Percentiles rank a stretch among this genome's conserved stretches.
Evolutionary conservation across 1,140 invertebrate species (phyloP).

Genomic region (Zaprionus davidi): DNA sequence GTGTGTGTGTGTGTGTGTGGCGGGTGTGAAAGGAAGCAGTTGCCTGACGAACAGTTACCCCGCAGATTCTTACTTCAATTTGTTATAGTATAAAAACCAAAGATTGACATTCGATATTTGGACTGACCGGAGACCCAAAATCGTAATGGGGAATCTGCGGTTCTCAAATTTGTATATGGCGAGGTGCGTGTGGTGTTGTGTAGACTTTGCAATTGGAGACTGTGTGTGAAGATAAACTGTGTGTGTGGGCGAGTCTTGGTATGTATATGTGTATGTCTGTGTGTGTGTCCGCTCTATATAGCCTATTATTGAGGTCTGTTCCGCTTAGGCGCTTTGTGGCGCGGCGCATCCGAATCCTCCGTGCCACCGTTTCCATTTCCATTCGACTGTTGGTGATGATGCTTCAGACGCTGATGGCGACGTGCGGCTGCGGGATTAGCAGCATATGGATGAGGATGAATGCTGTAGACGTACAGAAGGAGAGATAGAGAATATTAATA

Average conservation of each 20-base stretch:
- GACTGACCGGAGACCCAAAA: slow-evolving; percentile 18
- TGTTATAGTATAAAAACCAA: slow-evolving; percentile 4
- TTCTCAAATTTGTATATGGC: neutral
- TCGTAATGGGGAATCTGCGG: slow-evolving; percentile 21
- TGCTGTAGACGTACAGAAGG: slow-evolving; percentile 35
- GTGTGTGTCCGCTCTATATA: slow-evolving; percentile 8
- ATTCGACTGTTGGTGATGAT: slow-evolving; percentile 45
- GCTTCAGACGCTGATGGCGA: slow-evolving; percentile 66
- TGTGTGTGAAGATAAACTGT: neutral
- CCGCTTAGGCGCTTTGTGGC: slow-evolving; percentile 52
- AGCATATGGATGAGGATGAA: slow-evolving; percentile 73
- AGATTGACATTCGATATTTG: slow-evolving; percentile 31
- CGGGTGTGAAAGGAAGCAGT: neutral
- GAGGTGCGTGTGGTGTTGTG: neutral
- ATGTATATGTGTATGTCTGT: slow-evolving; percentile 24
- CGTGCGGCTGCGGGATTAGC: slow-evolving; percentile 39
- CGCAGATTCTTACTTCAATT: slow-evolving; percentile 10
- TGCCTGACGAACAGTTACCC: slow-evolving; percentile 27
- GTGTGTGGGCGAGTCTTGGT: neutral
- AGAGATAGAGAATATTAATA: slow-evolving; percentile 33
- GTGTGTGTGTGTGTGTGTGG: neutral
- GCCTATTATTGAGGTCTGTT: slow-evolving; percentile 52
- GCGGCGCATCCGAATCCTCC: slow-evolving; percentile 26
- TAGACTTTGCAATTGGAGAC: slow-evolving; percentile 31
- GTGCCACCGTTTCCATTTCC: slow-evolving; percentile 6